These are phyloP conservation scores for Lutjanus campechanus DNA, from an alignment of 2,797 vertebrate species.

Conservation along the genomic window DNA sequence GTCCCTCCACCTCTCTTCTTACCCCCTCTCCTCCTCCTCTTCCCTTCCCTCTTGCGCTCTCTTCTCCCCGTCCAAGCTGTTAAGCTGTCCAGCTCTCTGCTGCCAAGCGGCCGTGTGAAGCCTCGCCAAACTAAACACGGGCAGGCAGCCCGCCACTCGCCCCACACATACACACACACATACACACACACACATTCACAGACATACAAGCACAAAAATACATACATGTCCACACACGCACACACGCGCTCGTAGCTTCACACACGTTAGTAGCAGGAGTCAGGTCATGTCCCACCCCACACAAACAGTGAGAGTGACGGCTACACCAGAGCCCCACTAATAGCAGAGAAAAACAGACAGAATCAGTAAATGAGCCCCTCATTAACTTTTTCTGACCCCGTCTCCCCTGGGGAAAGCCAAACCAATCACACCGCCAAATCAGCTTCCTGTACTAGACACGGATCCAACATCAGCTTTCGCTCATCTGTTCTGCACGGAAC, in stretches of 20 bases:
- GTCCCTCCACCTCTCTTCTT: conserved; percentile 75
- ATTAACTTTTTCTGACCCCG: conserved; percentile 83
- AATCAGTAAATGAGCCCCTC: conserved; percentile 85
- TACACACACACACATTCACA: conserved; percentile 19
- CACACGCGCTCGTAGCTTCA: background rate
- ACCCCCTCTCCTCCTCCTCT: conserved; percentile 63
- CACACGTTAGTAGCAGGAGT: conserved; percentile 61
- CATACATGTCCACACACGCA: conserved; percentile 45
- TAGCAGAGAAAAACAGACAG: conserved; percentile 81
- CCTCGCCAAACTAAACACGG: conserved; percentile 97
- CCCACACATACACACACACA: conserved; percentile 59
- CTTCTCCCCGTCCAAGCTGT: conserved; percentile 90
- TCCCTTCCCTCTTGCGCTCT: conserved; percentile 72
- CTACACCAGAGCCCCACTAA: conserved; percentile 73
- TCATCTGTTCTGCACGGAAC: conserved; percentile 67
- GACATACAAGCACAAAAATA: conserved; percentile 19
- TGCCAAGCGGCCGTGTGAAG: conserved; percentile 94
- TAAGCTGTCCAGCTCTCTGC: conserved; percentile 90
- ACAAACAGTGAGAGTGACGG: conserved; percentile 71
- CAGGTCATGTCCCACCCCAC: conserved; percentile 73
- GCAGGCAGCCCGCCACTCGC: conserved; percentile 90
- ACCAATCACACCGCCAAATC: conserved; percentile 92
- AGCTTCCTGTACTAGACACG: conserved; percentile 78
- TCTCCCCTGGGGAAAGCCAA: conserved; percentile 82
- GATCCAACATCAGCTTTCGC: conserved; percentile 78